phyloP scores from a whole-genome alignment of 1,140 invertebrate genomes.

The Drosophila ficusphila region DNA sequence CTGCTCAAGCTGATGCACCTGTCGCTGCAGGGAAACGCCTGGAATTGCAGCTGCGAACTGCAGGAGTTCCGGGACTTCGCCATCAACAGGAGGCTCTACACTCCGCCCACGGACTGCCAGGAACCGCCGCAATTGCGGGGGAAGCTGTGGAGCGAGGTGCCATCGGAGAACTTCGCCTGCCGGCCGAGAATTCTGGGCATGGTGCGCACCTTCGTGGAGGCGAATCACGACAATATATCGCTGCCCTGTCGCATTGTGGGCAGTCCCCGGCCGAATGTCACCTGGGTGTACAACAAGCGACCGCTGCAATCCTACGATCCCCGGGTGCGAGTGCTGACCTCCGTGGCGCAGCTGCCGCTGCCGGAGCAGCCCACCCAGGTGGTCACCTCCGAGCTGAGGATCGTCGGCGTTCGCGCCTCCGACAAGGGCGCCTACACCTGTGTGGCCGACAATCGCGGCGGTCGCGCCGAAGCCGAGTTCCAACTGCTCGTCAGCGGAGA shows the following conservation, averaged over 20 bases:
- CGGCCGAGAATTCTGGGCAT: slow-evolving; percentile 89
- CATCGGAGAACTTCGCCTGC: slow-evolving; percentile 92
- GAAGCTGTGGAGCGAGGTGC: slow-evolving; percentile 89
- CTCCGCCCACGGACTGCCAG: slow-evolving; percentile 88
- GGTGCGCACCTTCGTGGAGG: slow-evolving; percentile 85
- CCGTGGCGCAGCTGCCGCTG: slow-evolving; percentile 44
- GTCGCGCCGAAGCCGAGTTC: slow-evolving; percentile 88
- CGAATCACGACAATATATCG: slow-evolving; percentile 88
- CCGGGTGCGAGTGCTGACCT: slow-evolving; percentile 83
- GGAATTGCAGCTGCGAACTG: slow-evolving; percentile 94
- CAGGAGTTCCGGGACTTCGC: slow-evolving; percentile 91
- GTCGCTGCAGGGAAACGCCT: slow-evolving; percentile 92
- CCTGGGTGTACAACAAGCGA: slow-evolving; percentile 89
- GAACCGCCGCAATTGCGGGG: slow-evolving; percentile 88
- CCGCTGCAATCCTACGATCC: slow-evolving; percentile 85
- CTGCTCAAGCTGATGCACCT: slow-evolving; percentile 89
- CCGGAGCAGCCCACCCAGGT: slow-evolving; percentile 29
- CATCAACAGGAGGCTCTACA: slow-evolving; percentile 89
- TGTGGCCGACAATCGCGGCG: slow-evolving; percentile 93
- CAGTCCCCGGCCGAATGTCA: slow-evolving; percentile 90
- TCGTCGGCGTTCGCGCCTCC: slow-evolving; percentile 88
- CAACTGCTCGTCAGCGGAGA: slow-evolving; percentile 87
- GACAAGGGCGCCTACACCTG: slow-evolving; percentile 96
- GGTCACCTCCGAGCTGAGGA: slow-evolving; percentile 87
- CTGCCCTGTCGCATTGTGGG: slow-evolving; percentile 91